Base-by-base conservation (phyloP, 1,140 invertebrate genomes). In the Tribolium madens region DNA sequence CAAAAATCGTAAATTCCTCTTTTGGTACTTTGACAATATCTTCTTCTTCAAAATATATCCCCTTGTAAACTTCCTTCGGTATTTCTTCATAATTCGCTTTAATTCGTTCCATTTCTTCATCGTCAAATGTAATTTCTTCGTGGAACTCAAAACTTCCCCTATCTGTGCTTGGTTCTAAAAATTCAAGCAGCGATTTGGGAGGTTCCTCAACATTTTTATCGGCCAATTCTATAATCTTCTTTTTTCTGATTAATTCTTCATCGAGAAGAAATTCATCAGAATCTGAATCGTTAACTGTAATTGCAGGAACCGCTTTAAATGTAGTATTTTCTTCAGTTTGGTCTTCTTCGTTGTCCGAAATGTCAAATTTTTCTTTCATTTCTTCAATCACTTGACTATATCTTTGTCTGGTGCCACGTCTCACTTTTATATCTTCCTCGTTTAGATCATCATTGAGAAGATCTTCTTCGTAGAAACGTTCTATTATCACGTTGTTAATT, bases 361-460 rank as follows among this genome's bases (percentile, higher is more conserved):
- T 69, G 31, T 64, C 69, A 74, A 76, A 80, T 33, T 74, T 80
- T 6, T 15, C 14, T 36, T 78, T 78, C 73, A 80, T 80, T 70
- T 78, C 73, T 50, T 78, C 70, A 42, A 80, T 76, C n/a, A 80
- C 75, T 21, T 57, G 7, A 52, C 12, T 72, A 17, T 50, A 72
- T 31, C 50, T 50, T n/a, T 50, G 9, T 47, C 50, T 26, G 1
- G 17, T 31, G 3, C 50, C 50, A 4, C 17, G 14, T 33, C 70
- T 21, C 1, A 9, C 26, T 15, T 10, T 10, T n/a, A 13, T 21
- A 21, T 50, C 70, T 31, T 72, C 46, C 31, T 72, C 70, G 17
- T 72, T 36, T 42, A 72, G 31, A 50, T 72, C 60, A 6, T 31
- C 13, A 47, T 52, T 18, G 3, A 15, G 5, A 7, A 33, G 13